Evolutionary conservation across 1,140 invertebrate species (phyloP).

Genomic region (Sycophila sp.): DNA sequence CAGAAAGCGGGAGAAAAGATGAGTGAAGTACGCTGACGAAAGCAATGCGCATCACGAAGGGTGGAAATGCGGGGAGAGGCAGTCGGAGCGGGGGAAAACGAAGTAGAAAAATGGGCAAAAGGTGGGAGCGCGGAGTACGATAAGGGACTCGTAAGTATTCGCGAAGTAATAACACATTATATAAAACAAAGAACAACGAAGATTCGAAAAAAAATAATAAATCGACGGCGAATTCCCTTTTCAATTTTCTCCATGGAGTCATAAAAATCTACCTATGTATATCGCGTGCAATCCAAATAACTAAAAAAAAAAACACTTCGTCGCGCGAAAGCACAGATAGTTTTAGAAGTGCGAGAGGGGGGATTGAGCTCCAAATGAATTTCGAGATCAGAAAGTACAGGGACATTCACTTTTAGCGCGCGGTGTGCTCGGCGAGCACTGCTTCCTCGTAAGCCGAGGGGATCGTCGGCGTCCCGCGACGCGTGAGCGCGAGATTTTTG

Average conservation of each 20-base stretch:
- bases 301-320: too few relatives aligned
- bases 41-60: background rate
- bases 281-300: too few relatives aligned
- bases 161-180: slow-evolving; percentile 24
- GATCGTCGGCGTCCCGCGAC: too few relatives aligned
- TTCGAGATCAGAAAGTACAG: slow-evolving; percentile 1
- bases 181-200: background rate
- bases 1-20: background rate
- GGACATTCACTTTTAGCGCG: background rate
- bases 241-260: slow-evolving; percentile 7
- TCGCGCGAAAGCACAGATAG: too few relatives aligned
- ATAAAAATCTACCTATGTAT: too few relatives aligned
- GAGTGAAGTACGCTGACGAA: background rate
- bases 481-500: too few relatives aligned
- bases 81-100: background rate
- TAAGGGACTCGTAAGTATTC: slow-evolving; percentile 28
- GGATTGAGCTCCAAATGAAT: slow-evolving; percentile 1
- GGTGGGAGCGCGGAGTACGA: background rate
- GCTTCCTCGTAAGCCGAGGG: too few relatives aligned
- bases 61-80: background rate
- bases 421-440: too few relatives aligned
- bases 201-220: background rate
- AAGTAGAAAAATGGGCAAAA: slow-evolving; percentile 1
- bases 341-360: too few relatives aligned
- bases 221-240: slow-evolving; percentile 15